Percentiles rank a stretch among this genome's conserved stretches.
Evolutionary conservation across 1,140 invertebrate species (phyloP).

Genomic region (Oedothorax gibbosus): DNA sequence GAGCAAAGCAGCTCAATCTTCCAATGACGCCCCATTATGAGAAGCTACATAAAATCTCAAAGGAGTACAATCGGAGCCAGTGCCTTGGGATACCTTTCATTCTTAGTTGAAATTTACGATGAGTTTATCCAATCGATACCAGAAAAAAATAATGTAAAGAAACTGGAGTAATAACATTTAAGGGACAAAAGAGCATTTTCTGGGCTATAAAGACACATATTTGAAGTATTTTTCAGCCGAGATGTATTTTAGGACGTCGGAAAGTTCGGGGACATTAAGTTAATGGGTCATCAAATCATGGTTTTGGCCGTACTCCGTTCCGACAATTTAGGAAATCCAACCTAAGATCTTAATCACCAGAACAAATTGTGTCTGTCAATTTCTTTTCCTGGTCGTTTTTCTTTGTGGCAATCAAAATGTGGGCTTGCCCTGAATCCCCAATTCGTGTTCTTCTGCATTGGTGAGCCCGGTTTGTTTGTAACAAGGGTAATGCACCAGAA

Average conservation of each 20-base stretch:
- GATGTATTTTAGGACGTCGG: conserved; percentile 40
- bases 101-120: too few relatives aligned
- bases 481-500: not conserved
- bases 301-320: conserved; percentile 27
- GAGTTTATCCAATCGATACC: not conserved
- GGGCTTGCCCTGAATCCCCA: conserved; percentile 24
- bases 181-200: conserved; percentile 1
- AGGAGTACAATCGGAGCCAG: too few relatives aligned
- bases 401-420: conserved; percentile 32
- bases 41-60: too few relatives aligned
- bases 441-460: conserved; percentile 47
- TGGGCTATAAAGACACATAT: conserved; percentile 43
- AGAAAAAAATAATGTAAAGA: not conserved
- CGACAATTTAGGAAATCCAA: conserved; percentile 57
- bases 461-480: not conserved
- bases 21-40: too few relatives aligned
- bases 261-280: conserved; percentile 53
- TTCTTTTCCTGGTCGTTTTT: conserved; percentile 44
- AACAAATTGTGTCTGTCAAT: conserved; percentile 57
- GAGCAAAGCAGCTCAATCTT: too few relatives aligned
- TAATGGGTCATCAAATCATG: conserved; percentile 58
- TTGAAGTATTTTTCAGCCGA: conserved; percentile 45
- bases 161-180: conserved; percentile 27
- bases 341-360: conserved; percentile 56
- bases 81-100: too few relatives aligned